phyloP scores from a whole-genome alignment of 2,113 vertebrate species.

The Eptesicus fuscus region DNA sequence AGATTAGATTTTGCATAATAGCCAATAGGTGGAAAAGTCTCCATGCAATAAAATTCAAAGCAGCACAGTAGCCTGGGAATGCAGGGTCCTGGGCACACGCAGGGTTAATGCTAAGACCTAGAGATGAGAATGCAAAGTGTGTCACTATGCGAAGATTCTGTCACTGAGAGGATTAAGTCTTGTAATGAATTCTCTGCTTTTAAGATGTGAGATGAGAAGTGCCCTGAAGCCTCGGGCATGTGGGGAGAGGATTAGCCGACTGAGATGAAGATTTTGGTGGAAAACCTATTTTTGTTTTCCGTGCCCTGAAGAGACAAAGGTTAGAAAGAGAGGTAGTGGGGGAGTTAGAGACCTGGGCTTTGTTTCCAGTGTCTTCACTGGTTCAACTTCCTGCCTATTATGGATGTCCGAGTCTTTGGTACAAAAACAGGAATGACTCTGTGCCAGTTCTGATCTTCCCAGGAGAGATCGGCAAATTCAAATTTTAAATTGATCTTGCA shows the following conservation, averaged over 20 bases:
- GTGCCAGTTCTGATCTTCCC: neutral
- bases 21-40: neutral
- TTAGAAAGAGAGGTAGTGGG: neutral
- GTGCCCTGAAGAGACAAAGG: neutral
- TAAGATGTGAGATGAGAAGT: neutral
- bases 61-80: neutral
- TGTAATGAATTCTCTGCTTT: slow-evolving; percentile 37
- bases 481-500: neutral
- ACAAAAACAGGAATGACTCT: neutral
- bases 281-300: slow-evolving; percentile 4
- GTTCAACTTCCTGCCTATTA: neutral
- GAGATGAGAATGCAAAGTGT: neutral
- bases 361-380: neutral
- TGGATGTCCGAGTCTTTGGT: neutral
- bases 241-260: neutral
- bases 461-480: neutral
- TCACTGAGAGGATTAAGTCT: neutral
- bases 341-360: neutral
- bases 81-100: neutral
- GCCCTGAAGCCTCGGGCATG: neutral
- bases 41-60: neutral
- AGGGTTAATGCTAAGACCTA: neutral
- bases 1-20: neutral
- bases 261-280: neutral
- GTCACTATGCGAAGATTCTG: neutral